Evolutionary conservation across 1,140 invertebrate species (phyloP).

Genomic region (Dysdera silvatica): DNA sequence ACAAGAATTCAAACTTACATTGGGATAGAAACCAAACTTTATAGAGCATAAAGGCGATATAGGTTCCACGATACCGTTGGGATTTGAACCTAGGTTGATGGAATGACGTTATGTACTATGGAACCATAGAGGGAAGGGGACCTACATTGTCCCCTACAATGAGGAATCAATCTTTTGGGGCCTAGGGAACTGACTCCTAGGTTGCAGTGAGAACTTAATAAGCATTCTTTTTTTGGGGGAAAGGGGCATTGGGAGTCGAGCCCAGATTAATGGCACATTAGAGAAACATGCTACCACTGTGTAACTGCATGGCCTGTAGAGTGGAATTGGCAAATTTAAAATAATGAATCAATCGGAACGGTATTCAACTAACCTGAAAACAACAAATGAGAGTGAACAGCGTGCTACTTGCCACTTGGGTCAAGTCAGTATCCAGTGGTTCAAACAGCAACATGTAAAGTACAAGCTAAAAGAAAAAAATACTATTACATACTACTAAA

Average conservation of each 20-base stretch:
- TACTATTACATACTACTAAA: too few relatives aligned
- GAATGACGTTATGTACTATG: too few relatives aligned
- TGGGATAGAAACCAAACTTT: too few relatives aligned
- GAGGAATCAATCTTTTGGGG: too few relatives aligned
- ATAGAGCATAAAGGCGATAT: too few relatives aligned
- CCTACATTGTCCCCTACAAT: too few relatives aligned
- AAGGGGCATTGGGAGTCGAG: not conserved
- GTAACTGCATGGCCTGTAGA: not conserved
- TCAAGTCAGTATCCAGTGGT: constrained; percentile 58
- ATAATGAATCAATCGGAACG: not conserved
- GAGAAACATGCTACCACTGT: not conserved
- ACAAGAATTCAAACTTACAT: too few relatives aligned
- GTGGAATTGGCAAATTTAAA: not conserved
- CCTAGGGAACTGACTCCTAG: too few relatives aligned
- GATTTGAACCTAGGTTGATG: too few relatives aligned
- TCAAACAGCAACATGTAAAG: constrained; percentile 59
- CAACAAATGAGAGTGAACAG: constrained; percentile 63
- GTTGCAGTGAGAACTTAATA: not conserved
- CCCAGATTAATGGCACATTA: not conserved
- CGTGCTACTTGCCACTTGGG: constrained; percentile 54
- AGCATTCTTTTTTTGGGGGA: not conserved
- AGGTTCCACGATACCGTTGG: too few relatives aligned
- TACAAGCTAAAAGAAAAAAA: constrained; percentile 50
- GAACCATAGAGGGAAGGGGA: too few relatives aligned
- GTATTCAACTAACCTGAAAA: constrained; percentile 50